A percentile compares a stretch with the other conserved stretches of the same genome.
Conservation (phyloP, 2,797 vertebrate species). For the Sarcophilus harrisii region DNA sequence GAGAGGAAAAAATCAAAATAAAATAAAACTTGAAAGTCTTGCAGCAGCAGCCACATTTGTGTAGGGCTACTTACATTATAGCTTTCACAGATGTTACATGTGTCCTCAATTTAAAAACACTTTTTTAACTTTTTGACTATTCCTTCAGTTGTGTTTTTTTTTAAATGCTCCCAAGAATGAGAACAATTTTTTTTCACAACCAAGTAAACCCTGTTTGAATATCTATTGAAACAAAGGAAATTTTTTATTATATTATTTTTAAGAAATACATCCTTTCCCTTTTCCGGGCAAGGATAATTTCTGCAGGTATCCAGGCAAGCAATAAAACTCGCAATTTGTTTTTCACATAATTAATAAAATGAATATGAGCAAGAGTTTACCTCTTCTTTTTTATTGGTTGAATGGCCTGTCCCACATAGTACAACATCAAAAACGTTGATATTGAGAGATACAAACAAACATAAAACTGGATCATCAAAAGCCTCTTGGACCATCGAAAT, state of each 20-base stretch:
- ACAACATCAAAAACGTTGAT: no score
- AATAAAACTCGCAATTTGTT: neutral
- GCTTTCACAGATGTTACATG: neutral
- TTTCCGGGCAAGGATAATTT: neutral
- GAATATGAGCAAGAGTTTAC: neutral
- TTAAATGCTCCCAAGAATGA: neutral
- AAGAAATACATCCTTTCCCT: neutral
- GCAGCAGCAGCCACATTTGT: neutral
- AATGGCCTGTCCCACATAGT: neutral
- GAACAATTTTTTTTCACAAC: neutral
- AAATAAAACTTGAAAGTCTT: neutral
- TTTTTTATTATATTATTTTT: neutral
- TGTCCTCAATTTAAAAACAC: neutral
- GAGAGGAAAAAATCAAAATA: constrained; percentile 38
- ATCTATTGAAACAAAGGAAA: neutral
- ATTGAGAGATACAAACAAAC: neutral
- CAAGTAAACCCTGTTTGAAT: neutral
- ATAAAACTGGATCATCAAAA: no score
- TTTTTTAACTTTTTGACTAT: neutral
- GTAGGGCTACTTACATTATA: neutral
- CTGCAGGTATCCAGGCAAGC: neutral
- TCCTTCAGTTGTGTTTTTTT: neutral
- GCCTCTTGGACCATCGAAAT: no score
- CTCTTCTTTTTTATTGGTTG: neutral
- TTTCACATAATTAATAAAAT: neutral